Percentiles rank a stretch among this genome's conserved stretches.
phyloP scores from a whole-genome alignment of 2,797 vertebrate species.

The Carduelis carduelis region DNA sequence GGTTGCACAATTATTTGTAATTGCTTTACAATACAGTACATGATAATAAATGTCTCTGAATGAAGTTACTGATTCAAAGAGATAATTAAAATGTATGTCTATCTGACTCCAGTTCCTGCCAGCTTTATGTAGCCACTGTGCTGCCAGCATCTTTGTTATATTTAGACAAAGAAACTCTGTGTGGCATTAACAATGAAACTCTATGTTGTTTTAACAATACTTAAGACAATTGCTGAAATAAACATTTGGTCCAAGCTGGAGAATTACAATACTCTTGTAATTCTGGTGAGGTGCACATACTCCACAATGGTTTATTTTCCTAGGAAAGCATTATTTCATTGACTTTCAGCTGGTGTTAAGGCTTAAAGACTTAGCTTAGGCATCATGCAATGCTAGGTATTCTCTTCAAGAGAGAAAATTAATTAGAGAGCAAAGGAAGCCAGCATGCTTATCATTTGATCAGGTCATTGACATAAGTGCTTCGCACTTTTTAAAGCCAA shows the following conservation, averaged over 20 bases:
- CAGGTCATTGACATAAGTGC: constrained; percentile 75
- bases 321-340: not conserved
- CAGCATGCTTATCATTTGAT: constrained; percentile 73
- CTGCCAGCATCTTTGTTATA: constrained; percentile 46
- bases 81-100: constrained; percentile 69
- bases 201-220: constrained; percentile 56
- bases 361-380: not conserved
- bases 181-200: constrained; percentile 56
- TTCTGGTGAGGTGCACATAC: not conserved
- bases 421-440: constrained; percentile 73
- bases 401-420: constrained; percentile 69
- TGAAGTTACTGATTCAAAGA: constrained; percentile 60
- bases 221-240: constrained; percentile 17
- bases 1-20: constrained; percentile 23
- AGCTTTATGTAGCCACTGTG: constrained; percentile 3
- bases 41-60: constrained; percentile 67
- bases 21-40: constrained; percentile 60
- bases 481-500: constrained; percentile 70
- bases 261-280: not conserved
- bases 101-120: constrained; percentile 55
- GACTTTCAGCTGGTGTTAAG: not conserved
- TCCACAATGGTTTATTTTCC: not conserved
- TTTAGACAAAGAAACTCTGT: constrained; percentile 62
- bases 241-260: constrained; percentile 18
- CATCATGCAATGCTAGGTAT: constrained; percentile 31